A percentile compares a stretch with the other conserved stretches of the same genome.
These are phyloP conservation scores for Cephus runcator DNA, from an alignment of 2,888 invertebrate genomes.

Conservation along the genomic window DNA sequence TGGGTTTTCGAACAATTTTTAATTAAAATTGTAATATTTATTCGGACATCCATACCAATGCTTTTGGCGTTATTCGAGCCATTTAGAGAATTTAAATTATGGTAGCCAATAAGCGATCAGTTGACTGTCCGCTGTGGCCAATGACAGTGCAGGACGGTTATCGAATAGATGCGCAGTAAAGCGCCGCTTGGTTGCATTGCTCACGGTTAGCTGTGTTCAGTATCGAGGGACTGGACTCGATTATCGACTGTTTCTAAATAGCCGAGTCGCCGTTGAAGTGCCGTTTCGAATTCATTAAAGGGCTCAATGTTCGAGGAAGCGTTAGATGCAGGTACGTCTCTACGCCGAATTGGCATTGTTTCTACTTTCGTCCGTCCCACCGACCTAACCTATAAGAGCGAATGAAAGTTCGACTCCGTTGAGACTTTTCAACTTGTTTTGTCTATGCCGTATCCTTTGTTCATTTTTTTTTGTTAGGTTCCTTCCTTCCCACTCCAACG, in stretches of 20 bases:
- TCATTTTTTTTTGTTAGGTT: not conserved
- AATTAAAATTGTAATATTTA: not conserved
- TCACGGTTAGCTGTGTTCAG: not conserved
- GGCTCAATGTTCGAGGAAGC: constrained; percentile 28
- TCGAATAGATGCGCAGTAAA: not conserved
- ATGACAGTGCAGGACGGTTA: not conserved
- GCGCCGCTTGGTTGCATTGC: not conserved
- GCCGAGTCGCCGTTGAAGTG: constrained; percentile 19
- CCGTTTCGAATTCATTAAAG: constrained; percentile 45
- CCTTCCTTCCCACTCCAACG: constrained; percentile 15
- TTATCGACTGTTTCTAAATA: constrained; percentile 22
- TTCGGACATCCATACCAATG: not conserved
- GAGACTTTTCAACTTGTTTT: not conserved
- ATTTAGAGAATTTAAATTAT: not conserved
- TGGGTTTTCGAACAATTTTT: not conserved
- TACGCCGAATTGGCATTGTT: not conserved
- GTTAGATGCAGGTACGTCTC: not conserved
- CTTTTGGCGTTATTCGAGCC: not conserved
- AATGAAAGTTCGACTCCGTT: not conserved
- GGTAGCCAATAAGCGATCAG: not conserved
- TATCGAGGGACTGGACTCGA: not conserved
- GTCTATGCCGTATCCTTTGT: not conserved
- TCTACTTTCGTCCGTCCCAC: constrained; percentile 5
- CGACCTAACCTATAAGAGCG: not conserved
- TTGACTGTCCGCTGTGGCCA: not conserved